These are phyloP conservation scores for Zoanthus solanderi DNA, from an alignment of 92 coral and sea anemone genomes.

Conservation along the genomic window DNA sequence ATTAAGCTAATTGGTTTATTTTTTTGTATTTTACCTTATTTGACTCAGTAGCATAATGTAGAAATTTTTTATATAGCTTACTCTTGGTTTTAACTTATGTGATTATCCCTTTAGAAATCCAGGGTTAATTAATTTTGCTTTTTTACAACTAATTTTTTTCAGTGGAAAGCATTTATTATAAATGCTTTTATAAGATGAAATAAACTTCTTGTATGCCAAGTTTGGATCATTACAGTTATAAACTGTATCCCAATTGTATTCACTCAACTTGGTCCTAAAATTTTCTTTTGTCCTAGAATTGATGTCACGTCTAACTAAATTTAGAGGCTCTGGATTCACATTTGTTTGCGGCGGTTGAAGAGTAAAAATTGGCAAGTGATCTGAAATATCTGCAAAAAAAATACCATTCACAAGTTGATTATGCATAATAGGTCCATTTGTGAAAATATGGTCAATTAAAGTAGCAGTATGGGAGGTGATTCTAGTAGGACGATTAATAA, in stretches of 20 bases:
- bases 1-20: not conserved
- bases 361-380: not conserved
- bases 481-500: too few relatives aligned
- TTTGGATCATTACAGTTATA: conserved; percentile 5
- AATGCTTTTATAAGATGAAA: not conserved
- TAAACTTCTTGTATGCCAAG: not conserved
- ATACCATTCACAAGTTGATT: not conserved
- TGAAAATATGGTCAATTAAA: too few relatives aligned
- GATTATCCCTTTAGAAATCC: not conserved
- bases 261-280: not conserved
- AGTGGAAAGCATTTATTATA: conserved; percentile 1
- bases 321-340: not conserved
- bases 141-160: not conserved
- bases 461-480: too few relatives aligned
- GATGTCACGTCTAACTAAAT: not conserved
- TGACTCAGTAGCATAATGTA: not conserved
- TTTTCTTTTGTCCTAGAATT: not conserved
- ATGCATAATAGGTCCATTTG: too few relatives aligned
- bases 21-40: not conserved
- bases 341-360: not conserved
- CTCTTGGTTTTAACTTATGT: not conserved
- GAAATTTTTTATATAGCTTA: not conserved
- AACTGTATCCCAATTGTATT: not conserved
- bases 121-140: conserved; percentile 10
- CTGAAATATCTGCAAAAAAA: not conserved